Percentiles rank a stretch among this genome's conserved stretches.
phyloP scores from a whole-genome alignment of 2,797 vertebrate species.

The Enteromius unitaeniatus region DNA sequence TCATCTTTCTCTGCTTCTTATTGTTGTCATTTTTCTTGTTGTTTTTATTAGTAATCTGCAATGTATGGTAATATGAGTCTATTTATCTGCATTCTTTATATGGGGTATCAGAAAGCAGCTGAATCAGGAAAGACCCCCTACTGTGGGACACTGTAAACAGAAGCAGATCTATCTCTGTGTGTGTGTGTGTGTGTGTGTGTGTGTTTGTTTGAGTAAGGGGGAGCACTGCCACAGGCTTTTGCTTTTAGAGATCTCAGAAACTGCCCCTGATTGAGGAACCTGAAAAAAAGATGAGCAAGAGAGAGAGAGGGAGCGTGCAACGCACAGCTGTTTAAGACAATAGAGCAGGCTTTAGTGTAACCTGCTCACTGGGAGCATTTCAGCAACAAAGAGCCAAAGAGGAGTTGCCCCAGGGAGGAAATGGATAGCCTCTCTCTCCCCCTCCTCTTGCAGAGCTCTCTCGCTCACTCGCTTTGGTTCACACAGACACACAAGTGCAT shows the following conservation, averaged over 20 bases:
- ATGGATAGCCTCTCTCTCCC: conserved; percentile 51
- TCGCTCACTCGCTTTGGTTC: conserved; percentile 46
- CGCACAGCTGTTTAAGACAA: conserved; percentile 70
- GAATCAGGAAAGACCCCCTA: conserved; percentile 84
- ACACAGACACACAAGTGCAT: conserved; percentile 53
- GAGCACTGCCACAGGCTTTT: conserved; percentile 41
- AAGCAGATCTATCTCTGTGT: conserved; percentile 47
- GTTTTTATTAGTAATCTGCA: conserved; percentile 31
- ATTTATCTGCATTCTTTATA: conserved; percentile 22
- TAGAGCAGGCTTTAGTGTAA: conserved; percentile 61
- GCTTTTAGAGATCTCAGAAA: conserved; percentile 38
- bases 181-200: conserved; percentile 3
- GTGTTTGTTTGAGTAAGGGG: not conserved
- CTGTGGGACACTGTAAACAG: conserved; percentile 68
- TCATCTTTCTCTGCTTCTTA: not conserved
- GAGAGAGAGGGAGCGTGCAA: conserved; percentile 20
- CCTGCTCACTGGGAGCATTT: conserved; percentile 67
- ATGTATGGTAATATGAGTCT: conserved; percentile 35
- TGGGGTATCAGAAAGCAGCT: conserved; percentile 73
- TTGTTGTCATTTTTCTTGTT: not conserved
- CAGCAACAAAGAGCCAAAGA: conserved; percentile 64
- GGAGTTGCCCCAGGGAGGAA: conserved; percentile 64
- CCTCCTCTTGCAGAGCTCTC: conserved; percentile 3
- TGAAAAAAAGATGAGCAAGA: conserved; percentile 16
- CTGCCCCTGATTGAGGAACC: conserved; percentile 48